phyloP scores from a whole-genome alignment of 2,113 vertebrate species.

The Erythrolamprus reginae region DNA sequence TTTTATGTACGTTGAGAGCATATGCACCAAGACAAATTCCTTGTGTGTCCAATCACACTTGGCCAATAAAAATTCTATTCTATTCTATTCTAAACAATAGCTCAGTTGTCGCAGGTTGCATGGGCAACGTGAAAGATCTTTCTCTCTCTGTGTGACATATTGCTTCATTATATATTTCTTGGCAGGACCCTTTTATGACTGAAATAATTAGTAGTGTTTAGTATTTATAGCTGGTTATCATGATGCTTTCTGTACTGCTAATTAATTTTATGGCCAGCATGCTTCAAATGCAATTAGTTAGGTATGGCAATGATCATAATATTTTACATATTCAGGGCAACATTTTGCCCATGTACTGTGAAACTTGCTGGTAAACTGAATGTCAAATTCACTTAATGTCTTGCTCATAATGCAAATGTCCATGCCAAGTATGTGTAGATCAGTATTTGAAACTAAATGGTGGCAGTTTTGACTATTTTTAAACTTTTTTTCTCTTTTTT shows the following conservation, averaged over 20 bases:
- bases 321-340: slow-evolving; percentile 64
- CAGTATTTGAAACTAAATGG: slow-evolving; percentile 24
- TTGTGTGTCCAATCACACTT: no score
- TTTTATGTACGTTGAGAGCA: no score
- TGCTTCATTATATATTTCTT: slow-evolving; percentile 58
- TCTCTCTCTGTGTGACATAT: background rate
- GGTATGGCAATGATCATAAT: slow-evolving; percentile 57
- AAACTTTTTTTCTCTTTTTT: background rate
- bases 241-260: slow-evolving; percentile 51
- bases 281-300: slow-evolving; percentile 61
- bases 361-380: slow-evolving; percentile 49
- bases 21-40: no score
- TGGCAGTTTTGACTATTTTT: slow-evolving; percentile 28
- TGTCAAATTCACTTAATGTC: slow-evolving; percentile 57
- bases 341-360: slow-evolving; percentile 48
- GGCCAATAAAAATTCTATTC: no score
- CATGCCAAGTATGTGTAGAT: slow-evolving; percentile 6
- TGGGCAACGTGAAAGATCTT: background rate
- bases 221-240: slow-evolving; percentile 60
- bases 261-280: slow-evolving; percentile 65
- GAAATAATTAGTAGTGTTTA: slow-evolving; percentile 68
- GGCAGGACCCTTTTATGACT: slow-evolving; percentile 53
- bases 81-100: slow-evolving; percentile 50
- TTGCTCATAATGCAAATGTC: slow-evolving; percentile 50
- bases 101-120: slow-evolving; percentile 27